phyloP scores from a whole-genome alignment of 2,797 vertebrate species.

The Rhinichthys osculus region DNA sequence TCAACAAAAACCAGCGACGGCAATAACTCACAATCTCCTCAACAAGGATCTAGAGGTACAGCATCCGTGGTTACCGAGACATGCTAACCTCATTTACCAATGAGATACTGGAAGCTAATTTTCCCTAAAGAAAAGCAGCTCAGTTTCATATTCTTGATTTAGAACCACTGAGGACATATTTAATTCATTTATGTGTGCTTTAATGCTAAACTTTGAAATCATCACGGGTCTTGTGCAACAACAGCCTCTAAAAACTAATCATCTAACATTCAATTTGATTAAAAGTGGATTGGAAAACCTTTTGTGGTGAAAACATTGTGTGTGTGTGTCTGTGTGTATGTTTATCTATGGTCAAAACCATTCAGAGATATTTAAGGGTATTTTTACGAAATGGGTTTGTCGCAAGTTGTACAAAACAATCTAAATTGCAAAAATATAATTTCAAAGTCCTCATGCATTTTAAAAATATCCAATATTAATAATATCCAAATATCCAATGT shows the following conservation, averaged over 20 bases:
- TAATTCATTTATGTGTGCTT: conserved; percentile 33
- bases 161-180: conserved; percentile 27
- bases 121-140: conserved; percentile 36
- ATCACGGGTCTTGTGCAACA: conserved; percentile 17
- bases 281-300: neutral
- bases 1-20: conserved; percentile 47
- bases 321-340: neutral
- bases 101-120: conserved; percentile 31
- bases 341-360: neutral
- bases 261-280: neutral
- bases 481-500: neutral
- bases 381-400: neutral
- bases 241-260: conserved; percentile 17
- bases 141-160: conserved; percentile 31
- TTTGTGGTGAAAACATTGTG: neutral
- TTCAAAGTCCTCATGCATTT: neutral
- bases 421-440: neutral
- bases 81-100: conserved; percentile 41
- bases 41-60: neutral
- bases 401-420: neutral
- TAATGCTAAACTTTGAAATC: conserved; percentile 28
- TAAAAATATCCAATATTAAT: neutral
- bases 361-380: neutral
- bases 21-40: conserved; percentile 37
- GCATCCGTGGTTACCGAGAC: conserved; percentile 17